Percentiles rank a stretch among this genome's conserved stretches.
These are phyloP conservation scores for Zalophus californianus DNA, from an alignment of 2,797 vertebrate genomes.

Conservation along the genomic window DNA sequence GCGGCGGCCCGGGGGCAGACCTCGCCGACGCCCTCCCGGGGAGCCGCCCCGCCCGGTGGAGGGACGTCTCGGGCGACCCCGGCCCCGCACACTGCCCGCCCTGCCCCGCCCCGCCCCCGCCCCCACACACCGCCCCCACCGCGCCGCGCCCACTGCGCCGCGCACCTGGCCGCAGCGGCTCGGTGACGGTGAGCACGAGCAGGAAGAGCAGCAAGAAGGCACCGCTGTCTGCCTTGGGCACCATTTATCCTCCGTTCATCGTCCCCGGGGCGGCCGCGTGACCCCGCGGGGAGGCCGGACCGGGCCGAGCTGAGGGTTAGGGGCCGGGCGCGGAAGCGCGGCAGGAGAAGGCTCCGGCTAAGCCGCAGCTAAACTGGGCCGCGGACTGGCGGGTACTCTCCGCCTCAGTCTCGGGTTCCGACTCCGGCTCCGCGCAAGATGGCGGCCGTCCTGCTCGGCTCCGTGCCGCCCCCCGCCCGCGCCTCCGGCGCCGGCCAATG, in stretches of 20 bases:
- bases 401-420: neutral
- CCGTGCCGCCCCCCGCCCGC: conserved; percentile 86
- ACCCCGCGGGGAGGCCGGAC: conserved; percentile 83
- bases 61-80: neutral
- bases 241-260: conserved; percentile 99
- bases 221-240: conserved; percentile 97
- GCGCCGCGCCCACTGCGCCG: neutral
- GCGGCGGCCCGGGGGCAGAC: neutral
- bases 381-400: neutral
- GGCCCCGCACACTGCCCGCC: neutral
- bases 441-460: conserved; percentile 89
- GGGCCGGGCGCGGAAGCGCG: neutral
- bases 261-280: conserved; percentile 89
- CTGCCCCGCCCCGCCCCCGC: neutral
- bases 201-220: conserved; percentile 95
- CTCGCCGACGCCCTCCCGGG: neutral
- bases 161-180: conserved; percentile 96
- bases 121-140: neutral
- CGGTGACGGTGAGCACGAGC: conserved; percentile 94
- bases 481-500: conserved; percentile 87
- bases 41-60: neutral
- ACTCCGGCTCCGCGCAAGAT: conserved; percentile 85
- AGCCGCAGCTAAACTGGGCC: neutral
- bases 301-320: conserved; percentile 66
- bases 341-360: neutral